A percentile compares a stretch with the other conserved stretches of the same genome.
These are phyloP conservation scores for Halcyon badia DNA, from an alignment of 2,797 vertebrate species.

Conservation along the genomic window DNA sequence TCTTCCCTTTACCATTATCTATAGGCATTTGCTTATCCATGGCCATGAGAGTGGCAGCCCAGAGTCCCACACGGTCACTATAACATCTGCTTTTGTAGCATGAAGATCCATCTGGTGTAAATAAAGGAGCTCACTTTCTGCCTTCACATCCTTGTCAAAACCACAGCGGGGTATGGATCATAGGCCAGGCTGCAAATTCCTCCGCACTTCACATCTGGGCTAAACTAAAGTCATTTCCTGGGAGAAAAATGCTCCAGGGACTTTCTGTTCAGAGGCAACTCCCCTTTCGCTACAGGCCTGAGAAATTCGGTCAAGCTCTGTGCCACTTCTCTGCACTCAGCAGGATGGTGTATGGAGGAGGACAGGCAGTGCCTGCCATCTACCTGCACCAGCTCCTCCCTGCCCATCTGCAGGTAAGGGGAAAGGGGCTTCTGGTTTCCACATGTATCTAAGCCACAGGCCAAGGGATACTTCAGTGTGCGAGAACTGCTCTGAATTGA, in stretches of 20 bases:
- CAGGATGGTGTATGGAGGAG: accelerated
- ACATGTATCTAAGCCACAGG: accelerated
- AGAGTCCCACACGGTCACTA: background rate
- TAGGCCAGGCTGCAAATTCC: background rate
- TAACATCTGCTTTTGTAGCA: background rate
- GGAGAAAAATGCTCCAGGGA: background rate
- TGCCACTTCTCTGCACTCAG: background rate
- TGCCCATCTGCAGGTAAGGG: background rate
- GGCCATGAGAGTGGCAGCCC: background rate
- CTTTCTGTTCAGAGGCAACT: background rate
- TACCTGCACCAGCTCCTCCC: background rate
- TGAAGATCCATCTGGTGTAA: background rate
- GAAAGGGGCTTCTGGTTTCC: background rate
- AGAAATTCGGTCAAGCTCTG: background rate
- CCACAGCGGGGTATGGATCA: background rate
- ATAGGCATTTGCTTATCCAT: background rate
- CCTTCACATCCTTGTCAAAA: background rate
- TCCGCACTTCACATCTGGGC: background rate
- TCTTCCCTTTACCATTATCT: background rate
- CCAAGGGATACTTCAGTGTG: background rate
- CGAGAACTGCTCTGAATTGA: background rate
- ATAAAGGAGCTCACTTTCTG: background rate
- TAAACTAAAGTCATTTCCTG: background rate
- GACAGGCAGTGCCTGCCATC: background rate
- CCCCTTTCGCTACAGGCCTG: background rate